Evolutionary conservation across 1,140 invertebrate species (phyloP), one percentile per base, ranked within the genome.

Genomic region (Dermatophagoides farinae): DNA sequence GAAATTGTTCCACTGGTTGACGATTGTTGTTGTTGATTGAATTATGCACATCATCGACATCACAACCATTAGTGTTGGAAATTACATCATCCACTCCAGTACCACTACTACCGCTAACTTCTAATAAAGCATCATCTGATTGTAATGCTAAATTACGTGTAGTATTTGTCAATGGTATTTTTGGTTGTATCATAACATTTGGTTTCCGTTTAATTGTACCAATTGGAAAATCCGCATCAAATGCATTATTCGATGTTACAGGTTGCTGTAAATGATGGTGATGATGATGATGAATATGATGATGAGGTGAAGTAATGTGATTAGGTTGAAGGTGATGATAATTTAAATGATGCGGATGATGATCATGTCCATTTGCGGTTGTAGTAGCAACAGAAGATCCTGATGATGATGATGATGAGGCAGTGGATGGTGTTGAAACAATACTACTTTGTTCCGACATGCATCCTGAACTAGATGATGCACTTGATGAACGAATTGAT

Each of bases 121-220:
- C 60, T 8, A 44, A n/a, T n/a, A 57, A 47, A 20, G 43, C 46
- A 57, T 68, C 64, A 23, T 64, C 64, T 18, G 66, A 63, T 38
- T 63, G 65, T 47, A 66, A 66, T 53, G 60, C 69, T 61, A 67
- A 66, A 65, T 86, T 85, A n/a, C 88, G 75, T 0, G 87, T 90
- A 67, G 88, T 90, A 60, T 84, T 85, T 10, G 88, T 91, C 47
- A 92, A 69, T 0, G 88, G 87, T n/a, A 90, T 77, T 70, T 87
- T 88, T 16, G 67, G 66, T 18, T 64, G 59, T 38, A 64, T 60
- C 31, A 46, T 58, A 31, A 61, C 57, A 37, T 59, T 65, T 0
- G 69, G 69, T 51, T 70, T 70, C n/a, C 70, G 62, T 46, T 71
- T 70, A 41, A 70, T 67, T 6, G 69, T 69, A 14, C 67, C 67